phyloP scores from a whole-genome alignment of 2,113 vertebrate species.

The Microcebus lehilahytsara region DNA sequence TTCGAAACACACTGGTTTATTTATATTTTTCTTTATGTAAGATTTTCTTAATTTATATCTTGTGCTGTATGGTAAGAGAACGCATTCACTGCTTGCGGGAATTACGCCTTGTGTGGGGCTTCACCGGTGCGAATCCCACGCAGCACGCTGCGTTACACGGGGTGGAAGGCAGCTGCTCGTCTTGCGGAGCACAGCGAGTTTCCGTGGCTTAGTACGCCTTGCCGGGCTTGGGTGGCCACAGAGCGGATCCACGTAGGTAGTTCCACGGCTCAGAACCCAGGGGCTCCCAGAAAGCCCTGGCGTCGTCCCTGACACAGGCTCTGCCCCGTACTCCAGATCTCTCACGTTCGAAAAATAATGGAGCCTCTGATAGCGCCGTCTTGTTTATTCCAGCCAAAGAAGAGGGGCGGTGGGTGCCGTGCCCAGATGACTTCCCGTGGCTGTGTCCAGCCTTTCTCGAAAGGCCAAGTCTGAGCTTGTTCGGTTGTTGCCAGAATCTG shows the following conservation, averaged over 20 bases:
- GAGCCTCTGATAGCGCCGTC: fast-evolving
- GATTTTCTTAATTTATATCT: not conserved
- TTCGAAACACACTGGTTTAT: not conserved
- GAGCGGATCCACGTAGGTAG: fast-evolving
- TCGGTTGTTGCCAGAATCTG: not conserved
- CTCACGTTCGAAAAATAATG: no score
- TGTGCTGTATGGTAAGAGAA: fast-evolving
- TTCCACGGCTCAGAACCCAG: not conserved
- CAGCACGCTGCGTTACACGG: not conserved
- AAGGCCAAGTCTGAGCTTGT: fast-evolving
- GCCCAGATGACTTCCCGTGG: fast-evolving
- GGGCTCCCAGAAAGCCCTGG: not conserved
- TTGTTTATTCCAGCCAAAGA: not conserved
- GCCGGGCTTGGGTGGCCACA: not conserved
- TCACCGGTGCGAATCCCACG: not conserved
- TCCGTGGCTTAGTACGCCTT: fast-evolving
- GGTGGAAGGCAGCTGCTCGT: fast-evolving
- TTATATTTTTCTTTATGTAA: not conserved
- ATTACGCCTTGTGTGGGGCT: fast-evolving
- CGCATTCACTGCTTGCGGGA: fast-evolving
- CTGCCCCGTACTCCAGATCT: no score
- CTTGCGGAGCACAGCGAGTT: not conserved
- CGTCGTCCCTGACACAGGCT: fast-evolving
- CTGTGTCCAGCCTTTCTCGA: no score
- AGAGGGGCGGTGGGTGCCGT: fast-evolving